Percentiles rank a stretch among this genome's conserved stretches.
phyloP scores from a whole-genome alignment of 2,888 invertebrate genomes.

The Stenotaenia linearis region DNA sequence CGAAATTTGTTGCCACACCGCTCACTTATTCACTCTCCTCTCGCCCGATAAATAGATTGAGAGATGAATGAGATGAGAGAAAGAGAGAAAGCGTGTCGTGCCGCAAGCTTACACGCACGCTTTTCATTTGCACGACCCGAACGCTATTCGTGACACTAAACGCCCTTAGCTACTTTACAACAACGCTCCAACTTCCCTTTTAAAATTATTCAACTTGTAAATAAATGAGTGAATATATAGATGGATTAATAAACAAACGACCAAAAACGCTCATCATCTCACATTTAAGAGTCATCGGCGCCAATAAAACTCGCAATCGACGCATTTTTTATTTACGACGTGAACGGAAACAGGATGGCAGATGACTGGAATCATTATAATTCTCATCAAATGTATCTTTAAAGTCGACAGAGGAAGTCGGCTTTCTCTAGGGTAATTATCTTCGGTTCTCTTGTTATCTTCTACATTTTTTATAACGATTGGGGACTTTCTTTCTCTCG shows the following conservation, averaged over 20 bases:
- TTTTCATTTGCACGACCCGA: background rate
- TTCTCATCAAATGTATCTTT: background rate
- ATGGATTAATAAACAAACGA: no score
- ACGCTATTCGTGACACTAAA: background rate
- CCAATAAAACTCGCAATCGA: no score
- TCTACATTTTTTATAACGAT: background rate
- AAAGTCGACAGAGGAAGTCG: background rate
- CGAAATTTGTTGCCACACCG: background rate
- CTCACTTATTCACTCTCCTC: background rate
- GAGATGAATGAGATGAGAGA: background rate
- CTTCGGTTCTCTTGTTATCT: background rate
- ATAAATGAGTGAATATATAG: no score
- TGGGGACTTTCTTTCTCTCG: background rate
- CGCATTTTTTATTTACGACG: no score
- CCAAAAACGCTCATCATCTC: no score
- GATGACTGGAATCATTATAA: background rate
- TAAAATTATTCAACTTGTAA: no score
- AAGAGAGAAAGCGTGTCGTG: constrained; percentile 12
- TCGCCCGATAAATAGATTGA: background rate
- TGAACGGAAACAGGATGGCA: background rate
- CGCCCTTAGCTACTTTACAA: background rate
- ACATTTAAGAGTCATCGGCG: no score
- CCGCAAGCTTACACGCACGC: background rate
- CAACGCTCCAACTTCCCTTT: background rate
- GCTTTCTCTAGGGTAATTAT: constrained; percentile 11